Conservation (phyloP, 92 coral and sea anemone genomes). For the Actinernus sp. region DNA sequence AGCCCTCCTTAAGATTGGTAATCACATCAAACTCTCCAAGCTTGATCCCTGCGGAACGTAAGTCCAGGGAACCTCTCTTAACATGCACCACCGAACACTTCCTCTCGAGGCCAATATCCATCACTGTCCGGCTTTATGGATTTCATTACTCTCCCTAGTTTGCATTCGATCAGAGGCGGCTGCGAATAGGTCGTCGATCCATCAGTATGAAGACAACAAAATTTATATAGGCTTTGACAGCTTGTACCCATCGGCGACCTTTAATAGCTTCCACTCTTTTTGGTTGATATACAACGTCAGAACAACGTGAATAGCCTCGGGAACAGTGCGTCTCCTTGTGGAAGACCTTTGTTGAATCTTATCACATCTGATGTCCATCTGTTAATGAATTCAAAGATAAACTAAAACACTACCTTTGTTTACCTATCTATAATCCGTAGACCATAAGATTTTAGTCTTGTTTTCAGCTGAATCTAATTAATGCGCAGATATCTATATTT, state of each 20-base stretch:
- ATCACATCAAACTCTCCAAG: conserved; percentile 1
- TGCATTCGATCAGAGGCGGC: neutral
- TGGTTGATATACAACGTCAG: no score
- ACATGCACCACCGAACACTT: conserved; percentile 53
- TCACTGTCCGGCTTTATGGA: neutral
- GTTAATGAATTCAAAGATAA: no score
- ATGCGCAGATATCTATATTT: no score
- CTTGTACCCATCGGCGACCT: neutral
- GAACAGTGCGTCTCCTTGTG: neutral
- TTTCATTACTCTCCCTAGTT: neutral
- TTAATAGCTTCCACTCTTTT: neutral
- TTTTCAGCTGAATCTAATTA: no score
- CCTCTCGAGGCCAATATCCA: conserved; percentile 1
- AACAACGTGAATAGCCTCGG: neutral
- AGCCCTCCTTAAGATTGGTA: neutral
- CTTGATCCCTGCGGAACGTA: conserved; percentile 11
- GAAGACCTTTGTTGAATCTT: neutral
- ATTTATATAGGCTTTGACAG: neutral
- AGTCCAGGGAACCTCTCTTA: conserved; percentile 33
- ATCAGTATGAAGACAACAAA: neutral
- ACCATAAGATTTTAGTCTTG: no score
- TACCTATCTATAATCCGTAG: no score
- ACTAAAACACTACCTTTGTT: no score
- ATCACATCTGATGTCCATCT: neutral
- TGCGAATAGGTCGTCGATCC: neutral